Conservation (phyloP, 1,140 invertebrate species). For the Drosophila orosa region DNA sequence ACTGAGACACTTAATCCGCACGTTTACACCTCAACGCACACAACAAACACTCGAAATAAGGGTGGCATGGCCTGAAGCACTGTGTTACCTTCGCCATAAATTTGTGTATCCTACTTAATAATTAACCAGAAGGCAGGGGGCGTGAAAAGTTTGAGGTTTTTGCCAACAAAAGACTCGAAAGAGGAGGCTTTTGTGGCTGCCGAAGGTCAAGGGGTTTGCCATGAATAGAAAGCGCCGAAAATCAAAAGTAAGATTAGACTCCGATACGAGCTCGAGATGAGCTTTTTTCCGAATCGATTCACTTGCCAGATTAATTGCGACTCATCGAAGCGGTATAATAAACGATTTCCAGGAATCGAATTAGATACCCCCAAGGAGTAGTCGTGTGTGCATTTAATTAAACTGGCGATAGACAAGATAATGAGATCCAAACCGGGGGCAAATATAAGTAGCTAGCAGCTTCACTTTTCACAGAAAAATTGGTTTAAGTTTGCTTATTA, state of each 20-base stretch:
- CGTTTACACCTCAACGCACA: slow-evolving; percentile 80
- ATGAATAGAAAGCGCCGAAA: slow-evolving; percentile 7
- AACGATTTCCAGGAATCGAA: slow-evolving; percentile 22
- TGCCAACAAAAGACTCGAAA: slow-evolving; percentile 28
- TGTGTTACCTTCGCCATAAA: slow-evolving; percentile 59
- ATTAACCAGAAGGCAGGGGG: slow-evolving; percentile 53
- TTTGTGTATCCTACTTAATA: slow-evolving; percentile 80
- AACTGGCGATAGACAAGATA: slow-evolving; percentile 8
- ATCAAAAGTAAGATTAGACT: slow-evolving; percentile 41
- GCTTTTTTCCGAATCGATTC: slow-evolving; percentile 15
- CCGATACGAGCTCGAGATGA: background rate
- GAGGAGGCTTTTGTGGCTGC: slow-evolving; percentile 2
- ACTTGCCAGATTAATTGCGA: slow-evolving; percentile 22
- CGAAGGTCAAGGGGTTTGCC: slow-evolving; percentile 25
- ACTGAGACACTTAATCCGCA: slow-evolving; percentile 77
- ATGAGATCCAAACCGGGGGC: background rate
- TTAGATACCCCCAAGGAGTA: slow-evolving; percentile 3
- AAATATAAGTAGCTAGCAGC: background rate
- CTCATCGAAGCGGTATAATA: slow-evolving; percentile 22
- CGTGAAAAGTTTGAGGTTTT: slow-evolving; percentile 38
- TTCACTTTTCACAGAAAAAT: background rate
- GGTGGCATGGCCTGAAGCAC: slow-evolving; percentile 21
- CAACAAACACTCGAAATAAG: slow-evolving; percentile 42
- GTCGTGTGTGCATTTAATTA: slow-evolving; percentile 32
- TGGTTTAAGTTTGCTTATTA: background rate